Conservation (phyloP, 2,797 vertebrate genomes). For the Sebastes dallii region DNA sequence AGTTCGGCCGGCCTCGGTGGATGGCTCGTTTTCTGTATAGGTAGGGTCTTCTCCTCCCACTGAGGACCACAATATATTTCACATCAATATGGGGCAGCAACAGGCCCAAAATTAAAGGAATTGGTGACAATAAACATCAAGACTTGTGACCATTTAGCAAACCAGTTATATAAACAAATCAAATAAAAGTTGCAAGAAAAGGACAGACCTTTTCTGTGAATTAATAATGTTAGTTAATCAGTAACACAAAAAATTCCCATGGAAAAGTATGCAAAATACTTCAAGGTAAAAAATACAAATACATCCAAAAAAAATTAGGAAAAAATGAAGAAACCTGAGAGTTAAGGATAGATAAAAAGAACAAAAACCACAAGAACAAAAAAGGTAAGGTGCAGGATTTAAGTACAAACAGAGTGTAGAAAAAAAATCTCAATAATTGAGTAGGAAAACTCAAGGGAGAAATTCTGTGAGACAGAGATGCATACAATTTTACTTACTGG, state of each 20-base stretch:
- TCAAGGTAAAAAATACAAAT: constrained; percentile 47
- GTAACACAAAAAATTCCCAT: constrained; percentile 51
- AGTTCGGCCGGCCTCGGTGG: constrained; percentile 80
- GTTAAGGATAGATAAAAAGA: constrained; percentile 46
- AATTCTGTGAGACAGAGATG: constrained; percentile 73
- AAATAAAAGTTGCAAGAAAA: constrained; percentile 64
- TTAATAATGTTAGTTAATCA: constrained; percentile 46
- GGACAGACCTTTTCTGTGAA: constrained; percentile 59
- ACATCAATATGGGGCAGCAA: constrained; percentile 39
- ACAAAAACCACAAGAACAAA: constrained; percentile 59
- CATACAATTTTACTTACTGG: constrained; percentile 85
- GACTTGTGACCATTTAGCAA: constrained; percentile 29
- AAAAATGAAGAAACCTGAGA: constrained; percentile 52
- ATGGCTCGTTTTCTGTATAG: constrained; percentile 86
- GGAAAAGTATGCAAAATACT: constrained; percentile 57
- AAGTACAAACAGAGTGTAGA: constrained; percentile 60
- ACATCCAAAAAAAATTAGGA: constrained; percentile 59
- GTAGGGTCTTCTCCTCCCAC: constrained; percentile 85
- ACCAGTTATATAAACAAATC: constrained; percentile 36
- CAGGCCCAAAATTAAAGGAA: not conserved
- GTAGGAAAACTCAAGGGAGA: constrained; percentile 64
- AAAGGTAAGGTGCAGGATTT: constrained; percentile 68
- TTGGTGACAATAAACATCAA: constrained; percentile 41
- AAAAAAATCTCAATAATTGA: constrained; percentile 58
- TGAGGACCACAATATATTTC: constrained; percentile 62